phyloP scores from a whole-genome alignment of 2,113 vertebrate species.

The Indicator maculatus region DNA sequence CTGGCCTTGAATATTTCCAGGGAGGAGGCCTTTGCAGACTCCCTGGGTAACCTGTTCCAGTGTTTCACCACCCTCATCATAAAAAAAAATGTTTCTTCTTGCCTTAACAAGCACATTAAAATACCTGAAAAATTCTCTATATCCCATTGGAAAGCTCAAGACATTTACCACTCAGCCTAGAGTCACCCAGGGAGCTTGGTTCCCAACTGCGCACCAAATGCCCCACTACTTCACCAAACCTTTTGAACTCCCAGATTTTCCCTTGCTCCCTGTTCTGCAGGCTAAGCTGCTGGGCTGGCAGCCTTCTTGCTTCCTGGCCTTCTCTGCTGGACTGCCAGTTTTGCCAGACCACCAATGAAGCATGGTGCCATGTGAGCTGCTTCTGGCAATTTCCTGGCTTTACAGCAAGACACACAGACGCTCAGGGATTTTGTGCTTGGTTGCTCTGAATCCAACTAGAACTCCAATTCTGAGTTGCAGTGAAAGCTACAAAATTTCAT shows the following conservation, averaged over 20 bases:
- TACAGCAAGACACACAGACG: neutral
- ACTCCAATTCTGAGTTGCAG: neutral
- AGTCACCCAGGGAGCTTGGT: neutral
- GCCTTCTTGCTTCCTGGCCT: neutral
- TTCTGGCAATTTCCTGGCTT: neutral
- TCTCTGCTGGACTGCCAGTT: neutral
- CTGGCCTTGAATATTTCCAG: neutral
- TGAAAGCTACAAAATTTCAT: neutral
- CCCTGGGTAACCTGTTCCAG: neutral
- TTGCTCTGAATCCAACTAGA: neutral
- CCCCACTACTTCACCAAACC: neutral
- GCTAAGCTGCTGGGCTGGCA: neutral
- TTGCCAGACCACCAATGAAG: neutral
- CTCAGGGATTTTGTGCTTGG: neutral
- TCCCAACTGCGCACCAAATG: fast-evolving
- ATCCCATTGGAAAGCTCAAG: neutral
- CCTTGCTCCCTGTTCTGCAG: neutral
- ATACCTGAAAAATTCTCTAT: neutral
- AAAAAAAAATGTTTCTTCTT: neutral
- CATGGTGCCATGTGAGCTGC: neutral
- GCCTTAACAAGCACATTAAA: neutral
- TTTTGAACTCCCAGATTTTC: neutral
- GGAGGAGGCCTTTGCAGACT: neutral
- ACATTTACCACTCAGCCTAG: neutral
- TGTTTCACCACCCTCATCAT: neutral